Percentiles rank a stretch among this genome's conserved stretches.
phyloP scores from a whole-genome alignment of 2,113 vertebrate species.

The Pantherophis guttatus region DNA sequence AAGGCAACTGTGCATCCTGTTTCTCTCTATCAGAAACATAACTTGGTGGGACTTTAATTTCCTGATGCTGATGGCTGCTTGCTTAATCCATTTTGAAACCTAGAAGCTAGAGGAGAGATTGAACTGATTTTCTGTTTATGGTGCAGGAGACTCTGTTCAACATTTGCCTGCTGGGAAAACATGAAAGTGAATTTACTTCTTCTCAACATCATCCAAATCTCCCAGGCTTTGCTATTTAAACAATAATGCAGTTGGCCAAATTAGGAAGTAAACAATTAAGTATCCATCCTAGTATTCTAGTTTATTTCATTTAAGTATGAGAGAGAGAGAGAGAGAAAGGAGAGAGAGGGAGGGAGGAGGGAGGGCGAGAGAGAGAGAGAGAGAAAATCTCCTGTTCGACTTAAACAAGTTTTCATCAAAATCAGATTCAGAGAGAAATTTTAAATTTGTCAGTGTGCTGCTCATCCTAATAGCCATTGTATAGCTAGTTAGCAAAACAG shows the following conservation, averaged over 20 bases:
- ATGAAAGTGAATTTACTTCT: neutral
- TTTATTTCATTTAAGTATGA: conserved; percentile 22
- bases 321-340: neutral
- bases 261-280: conserved; percentile 17
- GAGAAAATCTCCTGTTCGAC: conserved; percentile 13
- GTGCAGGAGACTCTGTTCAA: conserved; percentile 9
- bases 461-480: neutral
- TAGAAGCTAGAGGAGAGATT: neutral
- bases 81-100: conserved; percentile 19
- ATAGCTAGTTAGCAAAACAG: neutral
- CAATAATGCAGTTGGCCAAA: neutral
- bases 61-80: neutral
- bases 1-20: neutral
- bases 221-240: neutral
- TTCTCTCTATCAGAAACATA: neutral
- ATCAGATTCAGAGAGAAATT: neutral
- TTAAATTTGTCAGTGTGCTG: conserved; percentile 29
- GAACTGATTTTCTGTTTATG: conserved; percentile 17
- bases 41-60: neutral
- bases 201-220: conserved; percentile 20
- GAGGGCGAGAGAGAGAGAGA: neutral
- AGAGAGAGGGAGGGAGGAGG: neutral
- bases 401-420: neutral
- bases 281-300: conserved; percentile 24
- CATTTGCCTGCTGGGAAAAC: neutral